Percentiles rank a stretch among this genome's conserved stretches.
phyloP scores from a whole-genome alignment of 2,797 vertebrate species.

The Ctenopoma kingsleyae region DNA sequence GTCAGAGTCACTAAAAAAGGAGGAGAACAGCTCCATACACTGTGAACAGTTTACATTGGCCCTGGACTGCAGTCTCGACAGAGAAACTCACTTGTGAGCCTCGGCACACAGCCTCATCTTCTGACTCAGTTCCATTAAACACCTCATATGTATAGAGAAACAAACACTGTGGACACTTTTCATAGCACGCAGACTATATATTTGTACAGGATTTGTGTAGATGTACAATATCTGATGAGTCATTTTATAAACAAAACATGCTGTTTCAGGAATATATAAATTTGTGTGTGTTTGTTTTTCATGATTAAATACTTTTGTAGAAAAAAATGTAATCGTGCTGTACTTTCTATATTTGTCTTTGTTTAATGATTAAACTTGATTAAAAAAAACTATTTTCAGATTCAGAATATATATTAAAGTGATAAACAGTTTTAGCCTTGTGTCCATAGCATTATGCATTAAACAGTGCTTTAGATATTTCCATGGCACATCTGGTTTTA shows the following conservation, averaged over 20 bases:
- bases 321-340: conserved; percentile 48
- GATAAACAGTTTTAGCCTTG: neutral
- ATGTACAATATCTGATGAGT: conserved; percentile 37
- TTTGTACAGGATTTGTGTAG: conserved; percentile 71
- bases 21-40: conserved; percentile 71
- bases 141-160: conserved; percentile 27
- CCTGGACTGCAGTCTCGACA: conserved; percentile 71
- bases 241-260: conserved; percentile 58
- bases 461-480: neutral
- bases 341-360: conserved; percentile 53
- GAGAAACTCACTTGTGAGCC: conserved; percentile 81
- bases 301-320: conserved; percentile 54
- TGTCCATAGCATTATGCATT: neutral
- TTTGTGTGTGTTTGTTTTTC: conserved; percentile 55
- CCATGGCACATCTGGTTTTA: neutral
- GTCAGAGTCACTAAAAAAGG: conserved; percentile 78
- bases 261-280: conserved; percentile 66
- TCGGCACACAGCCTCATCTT: conserved; percentile 9
- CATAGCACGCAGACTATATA: conserved; percentile 65
- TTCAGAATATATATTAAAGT: neutral
- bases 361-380: conserved; percentile 60
- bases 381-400: conserved; percentile 7
- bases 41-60: conserved; percentile 68
- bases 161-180: conserved; percentile 57
- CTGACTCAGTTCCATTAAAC: conserved; percentile 14